phyloP scores from a whole-genome alignment of 2,113 vertebrate species.

The Callithrix jacchus region DNA sequence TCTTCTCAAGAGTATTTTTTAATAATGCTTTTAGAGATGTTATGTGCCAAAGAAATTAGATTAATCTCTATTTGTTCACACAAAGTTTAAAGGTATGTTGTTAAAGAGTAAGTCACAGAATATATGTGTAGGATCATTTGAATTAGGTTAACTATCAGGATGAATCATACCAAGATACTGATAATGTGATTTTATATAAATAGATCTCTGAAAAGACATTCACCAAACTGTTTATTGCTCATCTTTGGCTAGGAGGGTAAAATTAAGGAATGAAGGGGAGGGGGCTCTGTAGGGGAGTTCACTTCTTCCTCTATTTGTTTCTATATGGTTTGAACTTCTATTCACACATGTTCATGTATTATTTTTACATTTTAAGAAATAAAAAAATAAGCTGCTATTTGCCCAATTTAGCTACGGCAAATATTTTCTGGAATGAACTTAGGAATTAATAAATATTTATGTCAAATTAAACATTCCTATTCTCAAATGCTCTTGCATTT shows the following conservation, averaged over 20 bases:
- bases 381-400: neutral
- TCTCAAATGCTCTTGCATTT: neutral
- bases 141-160: neutral
- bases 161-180: neutral
- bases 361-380: constrained; percentile 26
- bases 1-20: neutral
- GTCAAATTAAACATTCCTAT: neutral
- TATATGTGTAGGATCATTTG: neutral
- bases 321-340: neutral
- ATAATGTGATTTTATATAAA: neutral
- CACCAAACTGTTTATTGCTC: neutral
- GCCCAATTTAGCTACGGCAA: neutral
- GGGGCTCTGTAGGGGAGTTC: neutral
- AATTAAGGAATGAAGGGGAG: neutral
- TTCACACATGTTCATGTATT: neutral
- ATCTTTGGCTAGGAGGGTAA: neutral
- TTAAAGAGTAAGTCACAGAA: neutral
- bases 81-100: neutral
- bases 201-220: neutral
- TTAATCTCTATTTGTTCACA: neutral
- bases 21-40: neutral
- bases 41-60: neutral
- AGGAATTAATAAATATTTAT: constrained; percentile 11
- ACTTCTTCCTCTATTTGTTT: neutral
- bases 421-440: constrained; percentile 27